phyloP scores from a whole-genome alignment of 2,113 vertebrate species.

The Sardina pilchardus region DNA sequence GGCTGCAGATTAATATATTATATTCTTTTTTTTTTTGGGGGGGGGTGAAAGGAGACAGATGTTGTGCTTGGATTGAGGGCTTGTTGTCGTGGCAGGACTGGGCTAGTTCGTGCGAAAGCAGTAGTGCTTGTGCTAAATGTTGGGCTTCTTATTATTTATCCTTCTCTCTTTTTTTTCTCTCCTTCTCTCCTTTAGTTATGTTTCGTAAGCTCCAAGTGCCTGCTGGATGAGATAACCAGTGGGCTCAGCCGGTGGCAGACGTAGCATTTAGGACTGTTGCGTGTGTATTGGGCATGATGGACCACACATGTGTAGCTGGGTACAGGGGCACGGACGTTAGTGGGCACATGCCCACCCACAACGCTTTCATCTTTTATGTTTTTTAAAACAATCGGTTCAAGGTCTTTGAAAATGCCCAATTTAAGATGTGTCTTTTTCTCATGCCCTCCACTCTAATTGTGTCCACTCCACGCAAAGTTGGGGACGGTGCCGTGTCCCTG shows the following conservation, averaged over 20 bases:
- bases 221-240: not conserved
- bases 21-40: not conserved
- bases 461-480: no score
- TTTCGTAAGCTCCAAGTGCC: not conserved
- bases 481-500: no score
- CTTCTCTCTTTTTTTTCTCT: not conserved
- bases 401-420: no score
- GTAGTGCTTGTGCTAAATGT: slow-evolving; percentile 54
- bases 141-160: slow-evolving; percentile 50
- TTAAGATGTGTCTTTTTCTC: no score
- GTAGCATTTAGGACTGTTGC: no score
- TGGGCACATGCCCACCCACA: no score
- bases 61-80: slow-evolving; percentile 64
- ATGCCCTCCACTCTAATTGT: no score
- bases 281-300: not conserved
- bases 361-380: no score
- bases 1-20: slow-evolving; percentile 44
- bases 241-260: not conserved
- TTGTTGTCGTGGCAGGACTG: slow-evolving; percentile 64
- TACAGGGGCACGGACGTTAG: no score
- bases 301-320: no score
- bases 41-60: slow-evolving; percentile 64
- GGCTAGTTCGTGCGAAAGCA: slow-evolving; percentile 49
- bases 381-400: no score
- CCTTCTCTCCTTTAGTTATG: not conserved